These are phyloP conservation scores for Lycaena phlaeas DNA, from an alignment of 2,888 invertebrate species.

Conservation along the genomic window DNA sequence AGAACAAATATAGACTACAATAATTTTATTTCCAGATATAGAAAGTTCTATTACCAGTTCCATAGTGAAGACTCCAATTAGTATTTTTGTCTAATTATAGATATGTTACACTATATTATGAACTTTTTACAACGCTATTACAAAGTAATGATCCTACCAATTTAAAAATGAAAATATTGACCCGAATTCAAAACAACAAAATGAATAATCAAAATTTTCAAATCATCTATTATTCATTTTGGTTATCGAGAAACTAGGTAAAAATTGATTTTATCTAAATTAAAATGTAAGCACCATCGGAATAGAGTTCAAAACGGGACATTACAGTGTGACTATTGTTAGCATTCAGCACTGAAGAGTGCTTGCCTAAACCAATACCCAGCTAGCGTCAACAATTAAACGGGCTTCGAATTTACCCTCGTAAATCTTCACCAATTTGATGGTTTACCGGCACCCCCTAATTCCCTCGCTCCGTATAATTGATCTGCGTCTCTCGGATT, in stretches of 20 bases:
- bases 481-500: conserved; percentile 39
- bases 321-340: conserved; percentile 15
- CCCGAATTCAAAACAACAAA: no score
- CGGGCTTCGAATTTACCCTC: conserved; percentile 22
- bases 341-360: conserved; percentile 18
- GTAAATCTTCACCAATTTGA: conserved; percentile 39
- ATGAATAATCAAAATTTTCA: no score
- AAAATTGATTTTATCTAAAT: conserved; percentile 7
- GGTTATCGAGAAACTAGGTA: background rate
- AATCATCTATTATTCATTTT: no score
- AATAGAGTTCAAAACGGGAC: conserved; percentile 12
- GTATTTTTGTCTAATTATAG: no score
- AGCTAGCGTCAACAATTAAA: conserved; percentile 20
- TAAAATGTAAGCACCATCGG: conserved; percentile 14
- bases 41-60: no score
- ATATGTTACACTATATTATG: no score
- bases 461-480: conserved; percentile 37
- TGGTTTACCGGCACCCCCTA: conserved; percentile 30
- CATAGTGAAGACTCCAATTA: no score
- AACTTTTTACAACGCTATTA: no score
- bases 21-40: no score
- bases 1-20: no score
- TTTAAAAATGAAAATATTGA: no score
- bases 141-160: no score
- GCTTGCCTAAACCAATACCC: conserved; percentile 20